Percentiles rank a stretch among this genome's conserved stretches.
phyloP scores from a whole-genome alignment of 2,113 vertebrate genomes.

The Sinocyclocheilus anophthalmus region DNA sequence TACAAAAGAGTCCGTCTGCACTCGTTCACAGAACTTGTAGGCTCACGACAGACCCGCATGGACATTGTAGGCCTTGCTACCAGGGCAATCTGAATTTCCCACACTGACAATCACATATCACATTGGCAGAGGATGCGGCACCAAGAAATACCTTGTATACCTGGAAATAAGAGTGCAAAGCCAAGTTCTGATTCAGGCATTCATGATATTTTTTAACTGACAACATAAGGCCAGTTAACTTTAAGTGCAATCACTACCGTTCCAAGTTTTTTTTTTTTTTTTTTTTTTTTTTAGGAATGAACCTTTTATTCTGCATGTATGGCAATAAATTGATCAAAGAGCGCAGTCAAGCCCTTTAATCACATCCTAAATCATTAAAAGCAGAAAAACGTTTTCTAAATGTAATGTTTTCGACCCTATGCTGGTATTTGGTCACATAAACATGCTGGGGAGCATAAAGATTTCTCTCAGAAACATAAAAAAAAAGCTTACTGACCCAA shows the following conservation, averaged over 20 bases:
- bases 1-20: constrained; percentile 98
- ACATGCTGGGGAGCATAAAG: no score
- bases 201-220: background rate
- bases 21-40: constrained; percentile 98
- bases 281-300: no score
- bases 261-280: background rate
- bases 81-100: constrained; percentile 93
- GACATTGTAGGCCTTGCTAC: constrained; percentile 95
- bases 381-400: background rate
- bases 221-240: background rate
- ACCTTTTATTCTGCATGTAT: background rate
- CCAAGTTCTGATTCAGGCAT: background rate
- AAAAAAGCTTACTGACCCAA: background rate
- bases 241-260: background rate
- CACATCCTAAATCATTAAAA: background rate
- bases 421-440: no score
- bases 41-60: constrained; percentile 97
- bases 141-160: constrained; percentile 97
- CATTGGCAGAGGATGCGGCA: constrained; percentile 93
- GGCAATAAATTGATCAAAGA: background rate
- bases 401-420: background rate
- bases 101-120: constrained; percentile 98
- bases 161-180: constrained; percentile 63
- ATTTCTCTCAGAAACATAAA: background rate
- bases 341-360: background rate